Base-by-base conservation (phyloP, 2,888 invertebrate genomes). In the Venusia cambrica region DNA sequence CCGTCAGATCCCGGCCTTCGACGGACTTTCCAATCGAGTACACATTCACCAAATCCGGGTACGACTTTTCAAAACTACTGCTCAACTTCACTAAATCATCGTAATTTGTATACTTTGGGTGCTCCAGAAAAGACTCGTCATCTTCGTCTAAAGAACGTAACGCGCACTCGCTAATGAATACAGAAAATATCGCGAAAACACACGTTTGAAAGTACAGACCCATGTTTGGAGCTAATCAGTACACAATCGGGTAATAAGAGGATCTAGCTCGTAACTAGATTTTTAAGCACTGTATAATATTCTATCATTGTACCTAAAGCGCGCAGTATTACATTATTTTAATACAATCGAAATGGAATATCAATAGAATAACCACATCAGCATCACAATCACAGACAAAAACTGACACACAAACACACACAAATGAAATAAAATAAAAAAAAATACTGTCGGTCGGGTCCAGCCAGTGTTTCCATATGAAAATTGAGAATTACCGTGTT, bases 1-100 rank as follows among this genome's bases (percentile, higher is more conserved):
- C 96, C 87, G 95, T 90, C 36, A 99, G 77, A 45, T 95, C 92
- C 5, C 95, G 88, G 14, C 92, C 93, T 73, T 94, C 90, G 0
- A 94, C 92, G 0, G 97, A 96, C 62, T 93, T 91, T 0, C 99
- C 99, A 25, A 97, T 91, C 3, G 90, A 91, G 57, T 92, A 91
- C 1, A 94, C 81, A 52, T 90, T 91, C 0, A 92, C 93, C 28
- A 94, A 73, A 39, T 90, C 80, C 15, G 96, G 94, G 74, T 92
- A 93, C 0, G 88, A 84, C 17, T 50, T 45, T 48, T 90, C 89
- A 13, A 96, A 75, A 18, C 90, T 79, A 18, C 88, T 76, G 26
- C 94, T 90, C 29, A 93, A 69, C 45, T 88, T 85, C 18, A 91
- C 90, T 20, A 96, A 77, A 42, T 94, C 92, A 13, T 92, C 90